Conservation (phyloP, 1,140 invertebrate genomes). For the Chionoecetes opilio region DNA sequence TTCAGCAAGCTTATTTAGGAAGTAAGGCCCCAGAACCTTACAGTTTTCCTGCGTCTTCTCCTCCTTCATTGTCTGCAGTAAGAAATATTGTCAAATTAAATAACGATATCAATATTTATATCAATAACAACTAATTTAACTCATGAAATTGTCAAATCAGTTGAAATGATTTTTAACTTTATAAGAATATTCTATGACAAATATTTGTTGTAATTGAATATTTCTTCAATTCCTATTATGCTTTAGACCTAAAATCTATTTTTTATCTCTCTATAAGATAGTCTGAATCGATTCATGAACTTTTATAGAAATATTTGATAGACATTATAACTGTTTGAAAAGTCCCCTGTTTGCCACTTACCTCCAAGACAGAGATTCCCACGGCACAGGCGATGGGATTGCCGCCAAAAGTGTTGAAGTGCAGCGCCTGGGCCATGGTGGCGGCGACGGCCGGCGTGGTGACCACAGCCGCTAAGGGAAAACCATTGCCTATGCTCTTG, state of each 20-base stretch:
- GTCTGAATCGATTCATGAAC: too few species aligned
- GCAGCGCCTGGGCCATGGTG: slow-evolving; percentile 88
- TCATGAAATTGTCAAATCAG: too few species aligned
- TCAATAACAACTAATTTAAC: too few species aligned
- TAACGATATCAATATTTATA: too few species aligned
- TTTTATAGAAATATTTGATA: too few species aligned
- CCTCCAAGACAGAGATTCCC: slow-evolving; percentile 95
- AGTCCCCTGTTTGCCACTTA: slow-evolving; percentile 83
- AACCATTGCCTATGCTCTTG: slow-evolving; percentile 96
- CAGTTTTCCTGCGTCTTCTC: slow-evolving; percentile 93
- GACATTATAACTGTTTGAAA: slow-evolving; percentile 24
- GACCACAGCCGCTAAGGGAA: slow-evolving; percentile 96
- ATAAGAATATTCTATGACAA: too few species aligned
- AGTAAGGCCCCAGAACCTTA: slow-evolving; percentile 91
- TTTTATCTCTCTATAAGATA: too few species aligned
- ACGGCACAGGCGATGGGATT: slow-evolving; percentile 95
- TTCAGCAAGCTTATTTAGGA: slow-evolving; percentile 90
- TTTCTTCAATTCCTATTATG: too few species aligned
- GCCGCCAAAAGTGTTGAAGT: slow-evolving; percentile 98
- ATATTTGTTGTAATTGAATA: too few species aligned
- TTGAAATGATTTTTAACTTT: too few species aligned
- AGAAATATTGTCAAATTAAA: not conserved
- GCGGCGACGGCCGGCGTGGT: slow-evolving; percentile 94
- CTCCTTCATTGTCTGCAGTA: slow-evolving; percentile 92
- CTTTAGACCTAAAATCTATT: not conserved